Conservation (phyloP, 2,888 invertebrate genomes). For the Patella pellucida region DNA sequence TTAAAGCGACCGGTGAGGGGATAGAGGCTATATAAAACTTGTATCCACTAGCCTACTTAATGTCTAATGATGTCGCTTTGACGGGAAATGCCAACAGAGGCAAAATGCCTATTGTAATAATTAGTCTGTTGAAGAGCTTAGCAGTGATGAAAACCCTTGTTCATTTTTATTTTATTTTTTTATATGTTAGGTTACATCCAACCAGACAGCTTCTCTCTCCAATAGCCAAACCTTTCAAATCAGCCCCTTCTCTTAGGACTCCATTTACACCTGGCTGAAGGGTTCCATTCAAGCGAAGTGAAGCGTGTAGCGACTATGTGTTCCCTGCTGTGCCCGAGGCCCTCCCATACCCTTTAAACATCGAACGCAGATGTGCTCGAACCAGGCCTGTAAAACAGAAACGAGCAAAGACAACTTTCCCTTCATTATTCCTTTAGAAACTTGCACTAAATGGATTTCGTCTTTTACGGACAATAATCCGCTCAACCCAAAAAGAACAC, state of each 20-base stretch:
- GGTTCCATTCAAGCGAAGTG: background rate
- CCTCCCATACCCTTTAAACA: conserved; percentile 3
- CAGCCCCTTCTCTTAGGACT: background rate
- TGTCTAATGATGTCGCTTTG: conserved; percentile 5
- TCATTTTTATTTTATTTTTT: background rate
- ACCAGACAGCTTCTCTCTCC: background rate
- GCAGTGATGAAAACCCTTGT: background rate
- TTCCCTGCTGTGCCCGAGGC: conserved; percentile 6
- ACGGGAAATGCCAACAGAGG: conserved; percentile 7
- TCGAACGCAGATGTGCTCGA: background rate
- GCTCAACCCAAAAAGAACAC: no score
- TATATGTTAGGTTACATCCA: background rate
- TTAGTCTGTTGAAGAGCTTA: conserved; percentile 1
- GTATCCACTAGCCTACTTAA: conserved; percentile 2
- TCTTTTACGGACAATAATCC: no score
- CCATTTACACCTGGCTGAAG: conserved; percentile 6
- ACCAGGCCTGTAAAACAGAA: no score
- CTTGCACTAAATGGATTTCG: no score
- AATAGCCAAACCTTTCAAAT: background rate
- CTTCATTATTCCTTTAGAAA: no score
- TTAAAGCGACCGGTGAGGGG: no score
- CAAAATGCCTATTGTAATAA: conserved; percentile 7
- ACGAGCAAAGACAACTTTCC: no score
- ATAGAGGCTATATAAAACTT: no score
- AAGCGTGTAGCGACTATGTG: conserved; percentile 2